Evolutionary conservation across 2,113 vertebrate species (phyloP).

Genomic region (Mus pahari): DNA sequence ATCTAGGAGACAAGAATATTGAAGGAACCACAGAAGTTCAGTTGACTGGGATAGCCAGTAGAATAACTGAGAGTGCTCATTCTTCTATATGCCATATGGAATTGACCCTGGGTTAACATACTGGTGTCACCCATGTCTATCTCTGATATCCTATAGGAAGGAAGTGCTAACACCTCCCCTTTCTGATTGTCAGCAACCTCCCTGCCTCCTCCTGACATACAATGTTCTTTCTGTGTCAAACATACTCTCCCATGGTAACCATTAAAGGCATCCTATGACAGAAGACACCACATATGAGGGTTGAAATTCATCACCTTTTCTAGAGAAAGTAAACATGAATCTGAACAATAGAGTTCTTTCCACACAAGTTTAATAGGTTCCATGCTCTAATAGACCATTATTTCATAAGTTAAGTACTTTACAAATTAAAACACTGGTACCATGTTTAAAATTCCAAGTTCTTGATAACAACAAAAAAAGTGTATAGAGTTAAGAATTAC

Average conservation of each 20-base stretch:
- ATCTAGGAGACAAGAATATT: neutral
- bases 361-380: neutral
- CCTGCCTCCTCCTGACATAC: neutral
- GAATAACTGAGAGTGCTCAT: neutral
- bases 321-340: constrained; percentile 23
- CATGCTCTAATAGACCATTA: constrained; percentile 61
- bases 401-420: constrained; percentile 64
- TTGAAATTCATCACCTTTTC: neutral
- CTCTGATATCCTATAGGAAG: neutral
- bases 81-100: neutral
- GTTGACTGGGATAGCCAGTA: neutral
- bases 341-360: constrained; percentile 33
- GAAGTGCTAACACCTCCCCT: neutral
- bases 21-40: neutral
- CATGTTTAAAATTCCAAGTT: constrained; percentile 62
- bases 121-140: neutral
- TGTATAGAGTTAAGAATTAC: constrained; percentile 63
- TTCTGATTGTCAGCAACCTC: neutral
- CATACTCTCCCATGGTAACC: neutral
- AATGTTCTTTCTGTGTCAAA: neutral
- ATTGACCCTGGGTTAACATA: neutral
- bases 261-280: neutral
- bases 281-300: neutral
- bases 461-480: constrained; percentile 73
- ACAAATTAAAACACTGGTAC: constrained; percentile 37